Percentiles rank a stretch among this genome's conserved stretches.
These are phyloP conservation scores for Strigops habroptila DNA, from an alignment of 2,113 vertebrate species.

Conservation along the genomic window DNA sequence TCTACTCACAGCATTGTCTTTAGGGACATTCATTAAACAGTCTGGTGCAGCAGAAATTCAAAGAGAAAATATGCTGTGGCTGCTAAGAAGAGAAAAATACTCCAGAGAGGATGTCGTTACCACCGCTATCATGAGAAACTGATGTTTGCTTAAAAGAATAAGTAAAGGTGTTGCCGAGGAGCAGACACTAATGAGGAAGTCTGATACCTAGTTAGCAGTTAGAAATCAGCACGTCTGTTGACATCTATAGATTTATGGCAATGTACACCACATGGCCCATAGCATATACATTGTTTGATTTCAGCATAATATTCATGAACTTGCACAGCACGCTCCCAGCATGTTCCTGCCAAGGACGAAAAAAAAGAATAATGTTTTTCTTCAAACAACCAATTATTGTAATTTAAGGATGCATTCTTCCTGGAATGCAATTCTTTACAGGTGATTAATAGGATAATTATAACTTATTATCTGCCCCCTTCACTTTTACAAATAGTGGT, in stretches of 20 bases:
- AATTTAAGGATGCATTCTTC: slow-evolving; percentile 65
- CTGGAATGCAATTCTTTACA: slow-evolving; percentile 47
- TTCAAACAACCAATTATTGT: slow-evolving; percentile 51
- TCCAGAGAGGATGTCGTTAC: not conserved
- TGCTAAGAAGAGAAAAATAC: not conserved
- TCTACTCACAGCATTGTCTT: slow-evolving; percentile 16
- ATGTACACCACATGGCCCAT: not conserved
- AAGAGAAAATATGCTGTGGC: not conserved
- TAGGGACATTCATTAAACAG: not conserved
- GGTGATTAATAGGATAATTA: slow-evolving; percentile 80
- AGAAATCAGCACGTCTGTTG: not conserved
- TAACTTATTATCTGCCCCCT: slow-evolving; percentile 71
- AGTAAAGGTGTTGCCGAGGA: not conserved
- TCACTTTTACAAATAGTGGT: slow-evolving; percentile 65
- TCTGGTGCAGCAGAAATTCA: not conserved
- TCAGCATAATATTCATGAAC: not conserved
- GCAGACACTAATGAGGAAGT: not conserved
- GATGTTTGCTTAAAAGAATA: not conserved
- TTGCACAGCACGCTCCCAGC: not conserved
- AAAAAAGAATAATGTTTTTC: not conserved
- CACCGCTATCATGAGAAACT: not conserved
- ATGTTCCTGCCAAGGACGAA: not conserved
- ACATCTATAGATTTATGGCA: not conserved
- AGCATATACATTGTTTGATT: not conserved
- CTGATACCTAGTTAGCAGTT: not conserved